Evolutionary conservation across 2,888 invertebrate species (phyloP).

Genomic region (Synanthedon formicaeformis): DNA sequence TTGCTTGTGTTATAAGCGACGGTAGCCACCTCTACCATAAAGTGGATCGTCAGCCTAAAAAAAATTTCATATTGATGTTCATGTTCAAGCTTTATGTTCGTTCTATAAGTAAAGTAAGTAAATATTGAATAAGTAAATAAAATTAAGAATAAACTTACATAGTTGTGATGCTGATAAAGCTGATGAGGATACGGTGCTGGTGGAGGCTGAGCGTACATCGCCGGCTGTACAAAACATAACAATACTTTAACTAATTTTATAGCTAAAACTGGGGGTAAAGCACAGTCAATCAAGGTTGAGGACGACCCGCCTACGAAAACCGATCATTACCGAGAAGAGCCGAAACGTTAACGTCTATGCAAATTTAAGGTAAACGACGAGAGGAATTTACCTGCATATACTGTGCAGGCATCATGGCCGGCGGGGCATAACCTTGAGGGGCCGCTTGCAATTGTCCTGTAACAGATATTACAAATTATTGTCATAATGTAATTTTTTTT

Average conservation of each 20-base stretch:
- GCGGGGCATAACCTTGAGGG: slow-evolving; percentile 60
- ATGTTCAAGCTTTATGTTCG: no score
- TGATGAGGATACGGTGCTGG: slow-evolving; percentile 42
- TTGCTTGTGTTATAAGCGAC: no score
- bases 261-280: neutral
- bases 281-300: neutral
- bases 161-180: slow-evolving; percentile 54
- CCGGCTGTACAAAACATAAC: slow-evolving; percentile 9
- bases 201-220: slow-evolving; percentile 39
- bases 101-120: no score
- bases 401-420: slow-evolving; percentile 64
- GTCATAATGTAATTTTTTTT: no score
- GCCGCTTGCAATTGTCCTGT: slow-evolving; percentile 47
- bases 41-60: no score
- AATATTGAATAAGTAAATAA: neutral
- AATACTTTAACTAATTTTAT: slow-evolving; percentile 8
- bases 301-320: neutral
- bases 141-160: slow-evolving; percentile 25
- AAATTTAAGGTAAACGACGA: neutral
- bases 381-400: slow-evolving; percentile 53
- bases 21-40: no score
- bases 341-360: neutral
- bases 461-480: slow-evolving; percentile 2
- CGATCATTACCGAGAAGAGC: neutral
- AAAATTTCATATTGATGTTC: no score